phyloP scores from a whole-genome alignment of 92 coral and sea anemone species.

The Zoanthus gigantus region DNA sequence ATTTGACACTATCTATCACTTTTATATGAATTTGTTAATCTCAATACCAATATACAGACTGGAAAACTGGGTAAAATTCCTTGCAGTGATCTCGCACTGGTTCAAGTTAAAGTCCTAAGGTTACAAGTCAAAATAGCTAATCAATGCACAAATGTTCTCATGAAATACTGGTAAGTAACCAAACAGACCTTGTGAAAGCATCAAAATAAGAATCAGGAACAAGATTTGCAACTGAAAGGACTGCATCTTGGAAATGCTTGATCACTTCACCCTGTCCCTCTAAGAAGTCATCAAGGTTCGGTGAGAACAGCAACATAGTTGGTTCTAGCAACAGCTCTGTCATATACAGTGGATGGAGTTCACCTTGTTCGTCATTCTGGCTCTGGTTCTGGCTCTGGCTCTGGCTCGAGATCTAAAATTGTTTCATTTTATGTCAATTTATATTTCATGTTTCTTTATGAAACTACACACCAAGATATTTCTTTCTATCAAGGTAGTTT shows the following conservation, averaged over 20 bases:
- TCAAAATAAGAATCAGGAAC: constrained; percentile 97
- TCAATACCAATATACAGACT: too few species aligned
- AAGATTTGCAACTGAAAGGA: constrained; percentile 92
- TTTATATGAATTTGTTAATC: too few species aligned
- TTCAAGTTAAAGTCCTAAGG: too few species aligned
- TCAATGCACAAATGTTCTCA: neutral
- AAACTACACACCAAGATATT: too few species aligned
- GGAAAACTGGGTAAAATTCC: too few species aligned
- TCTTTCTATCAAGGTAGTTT: too few species aligned
- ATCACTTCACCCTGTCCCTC: constrained; percentile 98
- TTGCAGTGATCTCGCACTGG: too few species aligned
- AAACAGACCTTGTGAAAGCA: constrained; percentile 88
- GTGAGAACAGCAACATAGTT: constrained; percentile 84
- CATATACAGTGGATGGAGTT: constrained; percentile 88
- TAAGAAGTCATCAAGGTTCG: constrained; percentile 95
- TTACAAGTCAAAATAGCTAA: neutral
- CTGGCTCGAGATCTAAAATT: constrained; percentile 23
- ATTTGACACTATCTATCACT: too few species aligned
- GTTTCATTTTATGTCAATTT: too few species aligned
- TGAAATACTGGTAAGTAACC: neutral
- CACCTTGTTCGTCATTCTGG: constrained; percentile 77
- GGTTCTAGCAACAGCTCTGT: constrained; percentile 94
- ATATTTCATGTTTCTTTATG: neutral
- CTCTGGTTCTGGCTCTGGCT: constrained; percentile 25
- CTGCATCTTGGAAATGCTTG: constrained; percentile 97